These are phyloP conservation scores for Lepidurus couesii DNA, from an alignment of 1,140 invertebrate genomes.

Conservation along the genomic window DNA sequence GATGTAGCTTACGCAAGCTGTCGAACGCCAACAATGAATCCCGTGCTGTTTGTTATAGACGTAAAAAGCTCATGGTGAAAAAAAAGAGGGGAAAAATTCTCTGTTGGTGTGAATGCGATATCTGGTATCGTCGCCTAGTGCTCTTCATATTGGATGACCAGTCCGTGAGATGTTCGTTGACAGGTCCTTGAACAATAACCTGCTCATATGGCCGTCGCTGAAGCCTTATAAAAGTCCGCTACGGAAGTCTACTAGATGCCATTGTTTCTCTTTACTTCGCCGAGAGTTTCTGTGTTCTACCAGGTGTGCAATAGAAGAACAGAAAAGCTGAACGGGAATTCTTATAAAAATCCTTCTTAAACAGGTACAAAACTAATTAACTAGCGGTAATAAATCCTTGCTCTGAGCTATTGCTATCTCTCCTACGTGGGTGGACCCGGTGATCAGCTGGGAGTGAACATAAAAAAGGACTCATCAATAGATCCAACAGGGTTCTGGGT, in stretches of 20 bases:
- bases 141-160: background rate
- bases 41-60: background rate
- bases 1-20: background rate
- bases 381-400: background rate
- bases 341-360: background rate
- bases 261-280: background rate
- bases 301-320: background rate
- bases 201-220: background rate
- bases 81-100: background rate
- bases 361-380: background rate
- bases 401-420: background rate
- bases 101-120: background rate
- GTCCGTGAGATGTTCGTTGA: background rate
- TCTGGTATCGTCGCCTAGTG: background rate
- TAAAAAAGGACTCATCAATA: background rate
- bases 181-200: constrained; percentile 9
- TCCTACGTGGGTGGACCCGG: background rate
- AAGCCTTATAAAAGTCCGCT: background rate
- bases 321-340: background rate
- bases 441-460: background rate
- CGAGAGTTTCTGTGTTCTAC: too few species aligned
- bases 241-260: background rate
- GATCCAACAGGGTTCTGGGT: background rate
- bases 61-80: background rate
- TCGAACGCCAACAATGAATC: constrained; percentile 10